Evolutionary conservation across 2,113 vertebrate species (phyloP).

Genomic region (Corythoichthys haematopterus): DNA sequence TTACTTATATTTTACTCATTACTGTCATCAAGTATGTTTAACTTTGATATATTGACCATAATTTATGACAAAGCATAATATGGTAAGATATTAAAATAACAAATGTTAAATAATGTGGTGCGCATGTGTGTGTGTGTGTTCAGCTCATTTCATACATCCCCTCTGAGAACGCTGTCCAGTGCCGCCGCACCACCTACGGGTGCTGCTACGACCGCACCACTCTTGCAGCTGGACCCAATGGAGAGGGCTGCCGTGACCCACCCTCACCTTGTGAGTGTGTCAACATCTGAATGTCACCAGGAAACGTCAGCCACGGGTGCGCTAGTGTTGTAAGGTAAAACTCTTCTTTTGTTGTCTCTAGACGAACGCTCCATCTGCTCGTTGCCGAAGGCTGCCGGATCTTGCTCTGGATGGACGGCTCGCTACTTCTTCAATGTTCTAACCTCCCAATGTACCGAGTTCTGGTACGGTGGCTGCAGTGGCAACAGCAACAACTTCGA

Average conservation of each 20-base stretch:
- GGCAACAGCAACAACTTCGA: conserved; percentile 91
- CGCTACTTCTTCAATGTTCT: conserved; percentile 83
- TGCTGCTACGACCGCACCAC: conserved; percentile 85
- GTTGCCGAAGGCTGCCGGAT: conserved; percentile 81
- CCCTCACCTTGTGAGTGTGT: conserved; percentile 74
- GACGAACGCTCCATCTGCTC: conserved; percentile 79
- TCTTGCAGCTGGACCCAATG: conserved; percentile 78
- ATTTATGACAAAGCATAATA: no score
- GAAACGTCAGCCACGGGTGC: background rate
- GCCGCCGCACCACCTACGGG: conserved; percentile 77
- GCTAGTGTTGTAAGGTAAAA: background rate
- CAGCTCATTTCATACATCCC: conserved; percentile 54
- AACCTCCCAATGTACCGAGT: conserved; percentile 81
- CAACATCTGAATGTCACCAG: no score
- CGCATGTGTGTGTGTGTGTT: background rate
- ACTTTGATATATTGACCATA: no score
- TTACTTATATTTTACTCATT: background rate
- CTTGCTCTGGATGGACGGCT: conserved; percentile 79
- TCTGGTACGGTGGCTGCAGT: conserved; percentile 91
- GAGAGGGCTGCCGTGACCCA: conserved; percentile 80
- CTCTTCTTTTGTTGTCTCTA: conserved; percentile 39
- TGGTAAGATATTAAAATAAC: background rate
- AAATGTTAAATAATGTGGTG: background rate
- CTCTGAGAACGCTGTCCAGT: conserved; percentile 66
- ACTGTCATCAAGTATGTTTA: background rate